These are phyloP conservation scores for Phalera bucephala DNA, from an alignment of 2,888 invertebrate genomes.

Conservation along the genomic window DNA sequence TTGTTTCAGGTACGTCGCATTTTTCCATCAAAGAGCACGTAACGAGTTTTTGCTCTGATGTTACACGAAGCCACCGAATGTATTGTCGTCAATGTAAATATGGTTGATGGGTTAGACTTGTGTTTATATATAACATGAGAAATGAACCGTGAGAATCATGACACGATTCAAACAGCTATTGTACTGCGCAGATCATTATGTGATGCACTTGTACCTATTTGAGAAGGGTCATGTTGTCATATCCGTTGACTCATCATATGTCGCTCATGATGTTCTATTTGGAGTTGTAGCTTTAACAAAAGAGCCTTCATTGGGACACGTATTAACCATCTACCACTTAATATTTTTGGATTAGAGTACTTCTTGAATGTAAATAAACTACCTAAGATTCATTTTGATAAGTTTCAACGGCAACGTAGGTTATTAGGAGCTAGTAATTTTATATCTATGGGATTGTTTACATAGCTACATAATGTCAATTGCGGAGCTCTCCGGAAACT, in stretches of 20 bases:
- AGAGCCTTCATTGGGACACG: too few relatives aligned
- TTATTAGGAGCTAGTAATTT: too few relatives aligned
- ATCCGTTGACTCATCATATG: too few relatives aligned
- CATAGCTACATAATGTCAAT: conserved; percentile 35
- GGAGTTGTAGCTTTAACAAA: too few relatives aligned
- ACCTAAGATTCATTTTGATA: too few relatives aligned
- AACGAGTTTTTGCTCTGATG: conserved; percentile 14
- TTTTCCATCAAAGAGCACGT: conserved; percentile 14
- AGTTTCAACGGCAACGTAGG: too few relatives aligned
- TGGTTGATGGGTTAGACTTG: conserved; percentile 35
- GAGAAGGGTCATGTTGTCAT: background rate
- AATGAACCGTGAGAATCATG: conserved; percentile 55
- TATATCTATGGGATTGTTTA: conserved; percentile 20
- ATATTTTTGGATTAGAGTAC: too few relatives aligned
- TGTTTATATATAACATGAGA: conserved; percentile 52
- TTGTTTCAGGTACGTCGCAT: conserved; percentile 55
- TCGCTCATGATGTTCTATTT: too few relatives aligned
- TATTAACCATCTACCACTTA: too few relatives aligned
- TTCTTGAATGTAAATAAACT: too few relatives aligned
- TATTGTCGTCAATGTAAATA: conserved; percentile 39
- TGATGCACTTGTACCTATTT: conserved; percentile 4
- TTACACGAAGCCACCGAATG: conserved; percentile 23
- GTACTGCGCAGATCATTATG: conserved; percentile 12
- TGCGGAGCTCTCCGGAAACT: conserved; percentile 36
- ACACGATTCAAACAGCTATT: conserved; percentile 37